Conservation (phyloP, 2,113 vertebrate genomes). For the Lycaon pictus region DNA sequence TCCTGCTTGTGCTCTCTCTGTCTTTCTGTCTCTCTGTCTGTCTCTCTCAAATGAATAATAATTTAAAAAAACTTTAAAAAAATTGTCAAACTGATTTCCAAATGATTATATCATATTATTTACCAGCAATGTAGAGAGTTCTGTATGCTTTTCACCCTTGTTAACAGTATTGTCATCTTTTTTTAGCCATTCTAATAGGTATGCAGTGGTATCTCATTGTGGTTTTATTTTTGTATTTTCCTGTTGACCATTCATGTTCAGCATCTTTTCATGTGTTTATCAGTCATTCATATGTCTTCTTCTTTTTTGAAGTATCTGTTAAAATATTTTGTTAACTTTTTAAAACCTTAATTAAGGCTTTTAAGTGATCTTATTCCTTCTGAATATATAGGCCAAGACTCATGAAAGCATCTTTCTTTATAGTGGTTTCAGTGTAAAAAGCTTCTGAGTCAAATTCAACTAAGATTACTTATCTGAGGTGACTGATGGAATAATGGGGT, state of each 20-base stretch:
- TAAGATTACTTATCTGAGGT: background rate
- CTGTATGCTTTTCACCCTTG: background rate
- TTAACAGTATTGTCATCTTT: background rate
- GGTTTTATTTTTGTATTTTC: constrained; percentile 20
- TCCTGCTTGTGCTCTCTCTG: too few species aligned
- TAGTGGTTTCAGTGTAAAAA: background rate
- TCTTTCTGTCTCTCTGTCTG: too few species aligned
- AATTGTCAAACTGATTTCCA: background rate
- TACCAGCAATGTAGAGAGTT: background rate
- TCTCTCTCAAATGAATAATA: too few species aligned
- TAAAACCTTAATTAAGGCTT: background rate
- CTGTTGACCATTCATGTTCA: background rate
- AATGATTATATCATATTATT: background rate
- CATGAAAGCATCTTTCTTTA: background rate
- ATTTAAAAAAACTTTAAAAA: too few species aligned
- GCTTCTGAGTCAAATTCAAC: background rate
- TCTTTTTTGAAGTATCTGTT: background rate
- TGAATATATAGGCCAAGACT: background rate
- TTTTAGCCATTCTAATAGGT: background rate
- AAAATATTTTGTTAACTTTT: background rate
- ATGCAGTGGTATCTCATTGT: background rate
- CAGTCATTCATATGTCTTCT: background rate
- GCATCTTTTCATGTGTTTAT: background rate
- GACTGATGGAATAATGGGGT: background rate
- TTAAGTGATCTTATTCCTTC: constrained; percentile 35